Evolutionary conservation across 2,797 vertebrate species (phyloP), one percentile per base, ranked within the genome.

Genomic region (Mormyrops attenuatus): DNA sequence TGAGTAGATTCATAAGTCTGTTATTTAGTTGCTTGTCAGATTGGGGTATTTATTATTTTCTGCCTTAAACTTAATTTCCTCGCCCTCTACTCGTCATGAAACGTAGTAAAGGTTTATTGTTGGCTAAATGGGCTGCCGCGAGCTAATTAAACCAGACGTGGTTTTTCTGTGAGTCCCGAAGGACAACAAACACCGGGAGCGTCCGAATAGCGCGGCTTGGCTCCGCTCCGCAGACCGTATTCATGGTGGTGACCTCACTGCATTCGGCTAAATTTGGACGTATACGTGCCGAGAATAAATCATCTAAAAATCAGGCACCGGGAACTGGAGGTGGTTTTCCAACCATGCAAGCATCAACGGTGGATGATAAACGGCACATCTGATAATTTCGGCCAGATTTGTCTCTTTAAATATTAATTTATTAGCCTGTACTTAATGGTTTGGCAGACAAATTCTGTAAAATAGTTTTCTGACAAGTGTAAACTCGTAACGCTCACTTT

Each of bases 161-260:
- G 20, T 20, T 80, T 80, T 80, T 80, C 73, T 80, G 38, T 80
- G 73, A 47, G 47, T 80, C 41, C 41, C 20, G 73, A 44, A 20
- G 73, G 73, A 80, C 34, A 20, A 44, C 41, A 80, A 41, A 80
- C 41, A 73, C 30, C 66, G 66, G 66, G 15, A 38, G 30, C 66
- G 66, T 73, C 66, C 66, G 30, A 73, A 73, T 73, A 73, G 66
- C 66, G 66, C 66, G 66, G 66, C 66, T 73, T 73, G 66, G 66
- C 66, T 73, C 30, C 66, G 30, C 66, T 73, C 66, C 66, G 66
- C 20, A 44, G 73, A 44, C 73, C 17, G 17, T 44, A 80, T 80
- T 41, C 73, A 80, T 80, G 41, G 38, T 44, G 73, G 73, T 80
- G 73, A 80, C 73, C 41, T 80, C 73, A 80, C 73, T 80, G 73